Base-by-base conservation (phyloP, 2,888 invertebrate species). In the Ellobium chinense region DNA sequence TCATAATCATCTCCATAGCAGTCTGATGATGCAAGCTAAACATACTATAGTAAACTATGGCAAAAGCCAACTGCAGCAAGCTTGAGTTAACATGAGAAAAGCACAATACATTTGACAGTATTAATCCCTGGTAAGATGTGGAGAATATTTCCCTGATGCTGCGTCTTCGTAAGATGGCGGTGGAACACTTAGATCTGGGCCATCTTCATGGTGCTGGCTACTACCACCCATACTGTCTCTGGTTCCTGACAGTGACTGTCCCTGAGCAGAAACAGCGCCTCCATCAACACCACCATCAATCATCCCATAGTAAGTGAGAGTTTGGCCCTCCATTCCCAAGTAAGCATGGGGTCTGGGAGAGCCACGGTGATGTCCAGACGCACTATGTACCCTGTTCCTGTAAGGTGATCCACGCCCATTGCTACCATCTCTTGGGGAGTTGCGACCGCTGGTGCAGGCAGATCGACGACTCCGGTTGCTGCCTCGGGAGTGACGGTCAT, bases 161-260 rank as follows among this genome's bases (percentile, higher is more conserved):
- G 78, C 78, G 5, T 79, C 78, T 31, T 79, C 78, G 27, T 79
- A 79, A 0, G 78, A 65, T 24, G 78, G 78, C 12, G 78, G 78
- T 9, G 78, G 72, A 4, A 29, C 69, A 21, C 27, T 37, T 2
- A 29, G 1, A 34, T n/a, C n/a, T 3, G 14, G 2, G 29, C 39
- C 31, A 29, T 65, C 65, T 5, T 12, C 3, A 2, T 63, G 46
- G 7, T 24, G 1, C 3, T 18, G 12, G 21, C 54, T 27, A 18
- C 18, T 12, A 39, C 18, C 24, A n/a, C 5, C 21, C 31, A 34
- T 34, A 21, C 5, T 9, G 24, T 31, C 31, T 27, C 39, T 2
- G 18, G 24, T 29, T 1, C 21, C 46, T 21, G 24, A 29, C 1
- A 2, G 27, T 21, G n/a, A 5, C 58, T 27, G 31, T 31, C 21